Base-by-base conservation (phyloP, 2,113 vertebrate species). In the Nanorana parkeri region DNA sequence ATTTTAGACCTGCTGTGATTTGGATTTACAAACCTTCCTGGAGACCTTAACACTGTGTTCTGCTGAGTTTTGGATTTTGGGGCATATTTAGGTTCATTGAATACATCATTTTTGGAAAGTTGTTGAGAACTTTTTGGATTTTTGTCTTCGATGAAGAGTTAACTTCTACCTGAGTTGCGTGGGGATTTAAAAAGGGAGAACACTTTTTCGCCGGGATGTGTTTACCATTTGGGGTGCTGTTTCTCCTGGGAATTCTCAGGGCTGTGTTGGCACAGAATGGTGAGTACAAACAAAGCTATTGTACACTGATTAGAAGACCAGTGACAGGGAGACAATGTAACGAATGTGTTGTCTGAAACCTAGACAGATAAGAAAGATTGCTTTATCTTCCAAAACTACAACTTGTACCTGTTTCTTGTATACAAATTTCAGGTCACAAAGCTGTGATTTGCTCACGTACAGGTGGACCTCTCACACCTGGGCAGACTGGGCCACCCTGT, bases 281-380 rank as follows among this genome's bases (percentile, higher is more conserved):
- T 82, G 80, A 82, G 80, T 82, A 41, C 61, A 76, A 66, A 76
- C 60, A 51, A 51, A 63, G 36, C 58, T 36, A 77, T 77, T 77
- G 74, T 77, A 17, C 52, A n/a, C 60, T 28, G 74, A 64, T 77
- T 77, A 65, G 63, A 32, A 13, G 64, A 19, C 26, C 26, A 28
- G 21, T 28, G 63, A 65, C 63, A 65, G 58, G 19, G 58, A 63
- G 29, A 77, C 58, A 76, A 41, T 64, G 74, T 28, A 21, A 64
- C 52, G 74, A 75, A 75, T 75, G 72, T 75, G 72, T 36, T n/a
- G 26, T 73, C 54, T 60, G 71, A 58, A 29, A n/a, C 15, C 51
- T 41, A 68, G 28, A 79, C 77, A 79, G 32, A 55, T 17, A 71
- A 4, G 17, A 28, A 15, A 63, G n/a, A 51, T 5, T 5, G 2